Evolutionary conservation across 1,140 invertebrate species (phyloP).

Genomic region (Drosophila kohkoa): DNA sequence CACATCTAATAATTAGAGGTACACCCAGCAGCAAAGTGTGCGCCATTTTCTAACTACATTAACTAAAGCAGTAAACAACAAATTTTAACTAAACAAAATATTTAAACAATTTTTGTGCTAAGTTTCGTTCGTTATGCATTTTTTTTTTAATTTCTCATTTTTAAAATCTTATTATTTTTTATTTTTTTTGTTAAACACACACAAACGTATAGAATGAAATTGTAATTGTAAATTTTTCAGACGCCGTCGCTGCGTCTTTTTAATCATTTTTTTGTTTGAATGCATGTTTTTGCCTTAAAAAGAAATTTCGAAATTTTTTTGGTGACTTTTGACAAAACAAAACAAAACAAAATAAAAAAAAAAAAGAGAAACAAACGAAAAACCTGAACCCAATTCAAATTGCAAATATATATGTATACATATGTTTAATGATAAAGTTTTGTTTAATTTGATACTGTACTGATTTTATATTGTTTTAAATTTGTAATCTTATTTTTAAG

Average conservation of each 20-base stretch:
- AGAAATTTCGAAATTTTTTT: slow-evolving; percentile 50
- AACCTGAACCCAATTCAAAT: slow-evolving; percentile 68
- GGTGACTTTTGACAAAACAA: slow-evolving; percentile 62
- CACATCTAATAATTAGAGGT: slow-evolving; percentile 61
- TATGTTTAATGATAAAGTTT: slow-evolving; percentile 74
- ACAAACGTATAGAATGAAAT: slow-evolving; percentile 36
- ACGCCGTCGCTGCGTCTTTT: slow-evolving; percentile 51
- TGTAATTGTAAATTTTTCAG: slow-evolving; percentile 50
- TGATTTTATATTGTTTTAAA: slow-evolving; percentile 82
- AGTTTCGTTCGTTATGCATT: slow-evolving; percentile 56
- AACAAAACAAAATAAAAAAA: slow-evolving; percentile 16
- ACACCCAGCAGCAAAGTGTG: slow-evolving; percentile 63
- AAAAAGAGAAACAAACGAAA: slow-evolving; percentile 3
- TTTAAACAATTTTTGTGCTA: slow-evolving; percentile 56
- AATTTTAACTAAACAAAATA: slow-evolving; percentile 44
- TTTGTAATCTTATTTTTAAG: slow-evolving; percentile 79
- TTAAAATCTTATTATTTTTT: slow-evolving; percentile 47
- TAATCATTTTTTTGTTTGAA: slow-evolving; percentile 30
- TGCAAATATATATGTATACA: slow-evolving; percentile 76
- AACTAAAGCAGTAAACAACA: slow-evolving; percentile 50
- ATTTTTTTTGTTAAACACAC: slow-evolving; percentile 50
- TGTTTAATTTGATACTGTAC: slow-evolving; percentile 81
- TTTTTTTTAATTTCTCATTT: slow-evolving; percentile 41
- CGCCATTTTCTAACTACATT: slow-evolving; percentile 77
- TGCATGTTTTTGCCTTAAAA: slow-evolving; percentile 45